Base-by-base conservation (phyloP, 2,797 vertebrate genomes). In the Malurus splendens region DNA sequence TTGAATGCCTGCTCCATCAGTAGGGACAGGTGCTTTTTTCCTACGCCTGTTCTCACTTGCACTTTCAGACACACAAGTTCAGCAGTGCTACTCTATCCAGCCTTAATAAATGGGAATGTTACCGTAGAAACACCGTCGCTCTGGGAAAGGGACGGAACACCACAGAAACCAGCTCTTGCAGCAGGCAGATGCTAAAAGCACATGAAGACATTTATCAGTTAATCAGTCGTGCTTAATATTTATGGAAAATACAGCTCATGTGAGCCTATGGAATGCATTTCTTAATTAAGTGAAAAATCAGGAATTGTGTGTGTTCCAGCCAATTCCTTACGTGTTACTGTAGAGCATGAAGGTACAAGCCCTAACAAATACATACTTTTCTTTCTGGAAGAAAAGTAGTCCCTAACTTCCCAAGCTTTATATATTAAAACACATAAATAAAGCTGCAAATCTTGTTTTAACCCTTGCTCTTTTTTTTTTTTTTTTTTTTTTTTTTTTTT, bases 271-370 rank as follows among this genome's bases (percentile, higher is more conserved):
- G 78, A 87, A 93, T 91, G 82, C 17, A 4, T 92, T 86, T 93
- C 70, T 89, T 94, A 93, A 93, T 93, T 87, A 93, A 92, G 44
- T 81, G 77, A 93, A 92, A 92, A 94, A 83, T 65, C 48, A 72
- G 82, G 79, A 91, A 64, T 54, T 87, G 75, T 12, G 4, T 82
- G 54, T 62, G 77, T 82, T 94, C 83, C 65, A 71, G n/a, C 76
- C 44, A 75, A 54, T 91, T 87, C 70, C 60, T 74, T 16, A 2
- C 85, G n/a, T 66, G 50, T 81, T 91, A 44, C 45, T 81, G 30
- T 71, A 62, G 7, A 54, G 36, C 82, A 66, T 50, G 87, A 86
- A 47, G 38, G 30, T 65, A 50, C 82, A 95, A 89, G 90, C 39
- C 90, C 66, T 78, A 81, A 72, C 82, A 70, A 77, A 90, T 54